Evolutionary conservation across 2,113 vertebrate genomes (phyloP).

Genomic region (Chamaetylas fuelleborni): DNA sequence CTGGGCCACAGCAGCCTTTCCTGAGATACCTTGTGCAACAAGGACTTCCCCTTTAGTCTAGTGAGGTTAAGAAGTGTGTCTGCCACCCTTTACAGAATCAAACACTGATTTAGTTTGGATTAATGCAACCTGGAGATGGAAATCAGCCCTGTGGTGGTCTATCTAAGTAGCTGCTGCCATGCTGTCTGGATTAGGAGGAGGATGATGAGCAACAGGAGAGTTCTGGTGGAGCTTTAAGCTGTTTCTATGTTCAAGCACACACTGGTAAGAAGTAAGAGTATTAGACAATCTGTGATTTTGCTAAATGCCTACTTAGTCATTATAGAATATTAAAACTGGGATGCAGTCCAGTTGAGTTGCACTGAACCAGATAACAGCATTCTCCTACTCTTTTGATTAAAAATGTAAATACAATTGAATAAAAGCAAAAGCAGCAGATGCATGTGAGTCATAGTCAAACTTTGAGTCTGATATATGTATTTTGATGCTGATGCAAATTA

Average conservation of each 20-base stretch:
- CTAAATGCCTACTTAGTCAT: not conserved
- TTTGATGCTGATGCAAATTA: not conserved
- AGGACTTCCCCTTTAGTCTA: not conserved
- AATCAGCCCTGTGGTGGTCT: not conserved
- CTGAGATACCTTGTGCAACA: not conserved
- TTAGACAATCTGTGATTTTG: not conserved
- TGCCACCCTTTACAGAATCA: not conserved
- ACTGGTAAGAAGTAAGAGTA: not conserved
- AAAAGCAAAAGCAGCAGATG: not conserved
- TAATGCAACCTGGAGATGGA: not conserved
- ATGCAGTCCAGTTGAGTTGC: not conserved
- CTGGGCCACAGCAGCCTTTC: not conserved
- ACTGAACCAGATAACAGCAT: not conserved
- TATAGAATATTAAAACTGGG: not conserved
- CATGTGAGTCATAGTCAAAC: not conserved
- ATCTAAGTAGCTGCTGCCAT: not conserved
- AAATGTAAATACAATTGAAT: not conserved
- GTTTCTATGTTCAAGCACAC: not conserved
- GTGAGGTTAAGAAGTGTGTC: not conserved
- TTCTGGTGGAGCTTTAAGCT: not conserved
- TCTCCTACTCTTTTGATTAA: not conserved
- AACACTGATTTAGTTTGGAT: not conserved
- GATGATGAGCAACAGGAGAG: not conserved
- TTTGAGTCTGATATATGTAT: not conserved
- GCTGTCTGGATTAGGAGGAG: not conserved